Evolutionary conservation across 2,888 invertebrate genomes (phyloP), one percentile per base, ranked within the genome.

Genomic region (Megaustenia siamemsis): DNA sequence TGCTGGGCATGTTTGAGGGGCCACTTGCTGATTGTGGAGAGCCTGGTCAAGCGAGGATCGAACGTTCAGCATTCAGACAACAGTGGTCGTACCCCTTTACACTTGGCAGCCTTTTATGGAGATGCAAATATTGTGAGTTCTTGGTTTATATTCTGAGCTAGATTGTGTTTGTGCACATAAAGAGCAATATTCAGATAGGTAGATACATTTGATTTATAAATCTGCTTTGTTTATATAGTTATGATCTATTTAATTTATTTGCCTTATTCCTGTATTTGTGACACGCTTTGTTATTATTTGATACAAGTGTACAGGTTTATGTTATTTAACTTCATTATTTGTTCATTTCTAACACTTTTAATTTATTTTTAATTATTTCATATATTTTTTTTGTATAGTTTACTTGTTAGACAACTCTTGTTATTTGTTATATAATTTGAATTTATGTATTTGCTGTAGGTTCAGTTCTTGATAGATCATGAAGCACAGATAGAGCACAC

Each of bases 1-100:
- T 96, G 97, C 83, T 98, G 98, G 98, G 97, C 98, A 0, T 97
- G 98, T 92, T 95, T 98, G 4, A 96, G 97, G 76, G 98, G 98
- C 0, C 96, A 97, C 90, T 95, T 97, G 84, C 95, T 96, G 85
- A 96, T 96, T 12, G 96, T 96, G 0, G 96, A 96, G 93, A 95
- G 96, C 86, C 95, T 99, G 45, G 95, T 98, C 38, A 97, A 98
- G 89, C 96, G 96, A 86, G 97, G 97, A 15, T 97, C 97, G 38
- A 96, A 96, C 90, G 96, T 98, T 32, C 96, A 96, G 91, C 97
- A 97, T 93, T 96, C 96, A 8, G 98, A 98, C 91, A 96, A 96
- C 88, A 97, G 96, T 85, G 98, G 98, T 0, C 95, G 98, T 83
- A 97, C 97, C 0, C 97, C 98, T 0, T 95, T 99, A n/a, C 98